Conservation (phyloP, 2,797 vertebrate genomes). For the Diplodus sargus region DNA sequence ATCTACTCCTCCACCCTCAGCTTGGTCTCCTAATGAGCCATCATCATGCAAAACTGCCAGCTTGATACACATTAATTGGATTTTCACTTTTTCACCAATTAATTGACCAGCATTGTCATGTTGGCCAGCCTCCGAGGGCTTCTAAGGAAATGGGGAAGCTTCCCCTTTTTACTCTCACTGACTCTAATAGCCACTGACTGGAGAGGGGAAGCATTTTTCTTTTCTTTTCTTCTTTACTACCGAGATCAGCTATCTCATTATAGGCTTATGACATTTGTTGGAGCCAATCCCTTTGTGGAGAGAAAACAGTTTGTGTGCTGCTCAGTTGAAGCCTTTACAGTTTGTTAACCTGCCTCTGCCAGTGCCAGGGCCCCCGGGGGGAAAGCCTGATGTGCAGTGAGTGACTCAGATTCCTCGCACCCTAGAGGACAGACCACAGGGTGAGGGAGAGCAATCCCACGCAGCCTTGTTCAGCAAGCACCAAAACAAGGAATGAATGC, state of each 20-base stretch:
- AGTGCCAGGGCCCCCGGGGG: constrained; percentile 77
- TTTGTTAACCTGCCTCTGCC: constrained; percentile 88
- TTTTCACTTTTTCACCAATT: constrained; percentile 93
- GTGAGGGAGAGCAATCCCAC: constrained; percentile 80
- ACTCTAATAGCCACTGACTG: constrained; percentile 86
- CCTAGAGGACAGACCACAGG: constrained; percentile 82
- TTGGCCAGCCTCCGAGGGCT: constrained; percentile 85
- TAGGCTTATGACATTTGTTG: constrained; percentile 96
- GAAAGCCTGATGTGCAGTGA: constrained; percentile 77
- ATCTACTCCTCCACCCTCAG: constrained; percentile 73
- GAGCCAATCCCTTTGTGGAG: constrained; percentile 92
- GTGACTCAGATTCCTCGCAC: constrained; percentile 77
- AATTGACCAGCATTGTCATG: constrained; percentile 92
- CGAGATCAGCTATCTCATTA: constrained; percentile 96
- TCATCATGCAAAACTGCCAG: constrained; percentile 93
- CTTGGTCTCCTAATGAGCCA: constrained; percentile 89
- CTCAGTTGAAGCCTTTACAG: constrained; percentile 93
- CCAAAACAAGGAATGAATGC: constrained; percentile 74
- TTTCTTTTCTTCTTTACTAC: constrained; percentile 79
- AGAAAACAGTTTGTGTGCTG: constrained; percentile 91
- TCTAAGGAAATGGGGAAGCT: constrained; percentile 80
- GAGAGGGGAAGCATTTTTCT: constrained; percentile 89
- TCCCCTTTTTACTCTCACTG: constrained; percentile 85
- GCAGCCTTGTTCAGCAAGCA: constrained; percentile 83
- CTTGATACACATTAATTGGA: constrained; percentile 95